Percentiles rank a stretch among this genome's conserved stretches.
phyloP scores from a whole-genome alignment of 2,113 vertebrate genomes.

The Chamaea fasciata region DNA sequence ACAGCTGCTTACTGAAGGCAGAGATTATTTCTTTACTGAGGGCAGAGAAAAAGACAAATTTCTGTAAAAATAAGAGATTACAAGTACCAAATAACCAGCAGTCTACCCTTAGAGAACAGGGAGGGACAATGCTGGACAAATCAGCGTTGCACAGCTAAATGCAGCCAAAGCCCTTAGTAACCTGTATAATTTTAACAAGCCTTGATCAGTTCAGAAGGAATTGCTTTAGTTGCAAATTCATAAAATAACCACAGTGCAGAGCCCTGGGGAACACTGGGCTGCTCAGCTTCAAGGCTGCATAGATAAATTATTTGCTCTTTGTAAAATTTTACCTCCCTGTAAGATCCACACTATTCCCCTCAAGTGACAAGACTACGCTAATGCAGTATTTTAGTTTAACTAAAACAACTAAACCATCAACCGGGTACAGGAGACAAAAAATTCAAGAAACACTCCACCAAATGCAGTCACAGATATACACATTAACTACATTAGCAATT shows the following conservation, averaged over 20 bases:
- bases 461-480: not conserved
- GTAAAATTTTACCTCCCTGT: not conserved
- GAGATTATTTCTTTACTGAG: not conserved
- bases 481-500: not conserved
- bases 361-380: not conserved
- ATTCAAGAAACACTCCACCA: not conserved
- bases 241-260: not conserved
- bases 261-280: not conserved
- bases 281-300: not conserved
- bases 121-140: not conserved
- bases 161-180: not conserved
- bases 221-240: not conserved
- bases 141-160: not conserved
- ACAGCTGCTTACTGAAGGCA: not conserved
- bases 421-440: not conserved
- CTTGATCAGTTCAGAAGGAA: not conserved
- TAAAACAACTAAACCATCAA: not conserved
- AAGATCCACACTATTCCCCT: not conserved
- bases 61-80: not conserved
- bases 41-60: not conserved
- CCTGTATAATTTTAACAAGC: not conserved
- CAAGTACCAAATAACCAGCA: not conserved
- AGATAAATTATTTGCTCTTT: not conserved
- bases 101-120: not conserved
- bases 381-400: not conserved